Percentiles rank a stretch among this genome's conserved stretches.
phyloP scores from a whole-genome alignment of 2,113 vertebrate genomes.

The Asarcornis scutulata region DNA sequence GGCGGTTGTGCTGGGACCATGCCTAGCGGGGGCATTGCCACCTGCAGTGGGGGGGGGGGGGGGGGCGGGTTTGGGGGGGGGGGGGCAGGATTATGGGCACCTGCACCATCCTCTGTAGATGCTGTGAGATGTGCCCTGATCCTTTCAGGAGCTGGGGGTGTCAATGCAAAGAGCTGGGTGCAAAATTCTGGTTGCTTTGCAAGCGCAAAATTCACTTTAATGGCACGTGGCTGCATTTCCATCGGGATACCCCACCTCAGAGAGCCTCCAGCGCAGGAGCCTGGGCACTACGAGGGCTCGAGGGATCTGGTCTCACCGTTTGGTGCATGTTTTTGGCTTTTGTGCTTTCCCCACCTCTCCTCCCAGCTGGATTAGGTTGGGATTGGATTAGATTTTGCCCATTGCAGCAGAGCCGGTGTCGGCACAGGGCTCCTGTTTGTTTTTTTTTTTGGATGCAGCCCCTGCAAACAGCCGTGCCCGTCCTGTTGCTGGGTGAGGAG shows the following conservation, averaged over 20 bases:
- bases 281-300: not conserved
- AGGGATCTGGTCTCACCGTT: not conserved
- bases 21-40: not conserved
- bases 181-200: not conserved
- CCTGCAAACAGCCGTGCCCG: not conserved
- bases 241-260: not conserved
- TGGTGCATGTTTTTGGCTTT: not conserved
- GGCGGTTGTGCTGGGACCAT: no score
- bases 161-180: accelerated
- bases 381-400: not conserved
- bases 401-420: accelerated
- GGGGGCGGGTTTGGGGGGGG: accelerated
- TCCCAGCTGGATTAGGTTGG: not conserved
- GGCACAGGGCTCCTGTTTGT: not conserved
- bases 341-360: not conserved
- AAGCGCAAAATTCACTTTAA: accelerated
- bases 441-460: not conserved
- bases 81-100: accelerated
- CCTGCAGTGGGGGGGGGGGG: accelerated
- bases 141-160: not conserved
- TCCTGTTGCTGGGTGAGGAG: accelerated
- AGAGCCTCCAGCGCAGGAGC: not conserved
- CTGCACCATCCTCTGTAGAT: accelerated
- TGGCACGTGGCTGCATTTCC: accelerated
- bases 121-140: not conserved